Conservation (phyloP, 1,140 invertebrate species). For the Drosophila subobscura region DNA sequence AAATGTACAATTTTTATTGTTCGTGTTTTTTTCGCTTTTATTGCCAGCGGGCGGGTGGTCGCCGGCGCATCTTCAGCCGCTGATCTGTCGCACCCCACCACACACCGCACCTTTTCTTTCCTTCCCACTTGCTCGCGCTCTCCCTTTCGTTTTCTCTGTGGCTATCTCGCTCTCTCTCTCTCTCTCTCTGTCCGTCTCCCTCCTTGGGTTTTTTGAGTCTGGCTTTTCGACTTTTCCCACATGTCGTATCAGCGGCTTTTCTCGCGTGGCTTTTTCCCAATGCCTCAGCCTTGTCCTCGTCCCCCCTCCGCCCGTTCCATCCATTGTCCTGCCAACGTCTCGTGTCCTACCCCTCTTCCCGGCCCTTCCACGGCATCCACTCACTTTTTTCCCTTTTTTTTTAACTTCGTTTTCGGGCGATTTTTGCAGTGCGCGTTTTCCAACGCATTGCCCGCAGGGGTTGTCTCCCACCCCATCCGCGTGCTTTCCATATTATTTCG, state of each 20-base stretch:
- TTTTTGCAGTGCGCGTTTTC: slow-evolving; percentile 61
- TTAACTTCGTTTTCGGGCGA: slow-evolving; percentile 27
- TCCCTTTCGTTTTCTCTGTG: slow-evolving; percentile 5
- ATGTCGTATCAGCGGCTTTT: slow-evolving; percentile 76
- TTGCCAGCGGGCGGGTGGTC: slow-evolving; percentile 68
- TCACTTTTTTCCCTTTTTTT: slow-evolving; percentile 20
- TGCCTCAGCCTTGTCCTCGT: slow-evolving; percentile 3
- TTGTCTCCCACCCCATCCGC: slow-evolving; percentile 29
- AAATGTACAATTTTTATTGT: slow-evolving; percentile 81
- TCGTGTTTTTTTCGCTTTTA: slow-evolving; percentile 66
- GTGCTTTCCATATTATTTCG: slow-evolving; percentile 72
- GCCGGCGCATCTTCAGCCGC: slow-evolving; percentile 56
- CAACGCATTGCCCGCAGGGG: slow-evolving; percentile 69
- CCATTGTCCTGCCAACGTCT: not conserved
- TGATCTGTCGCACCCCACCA: slow-evolving; percentile 10
- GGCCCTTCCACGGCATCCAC: slow-evolving; percentile 40
- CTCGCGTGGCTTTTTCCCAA: slow-evolving; percentile 66
- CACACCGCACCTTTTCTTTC: not conserved
- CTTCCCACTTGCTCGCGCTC: not conserved
- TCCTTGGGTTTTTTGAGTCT: slow-evolving; percentile 14
- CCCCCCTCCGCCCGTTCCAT: not conserved
- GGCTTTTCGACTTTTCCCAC: slow-evolving; percentile 78
- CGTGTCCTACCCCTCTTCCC: slow-evolving; percentile 27
- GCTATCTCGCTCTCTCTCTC: not conserved
- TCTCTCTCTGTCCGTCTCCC: not conserved